These are phyloP conservation scores for Cantharis rustica DNA, from an alignment of 2,888 invertebrate species.

Conservation along the genomic window DNA sequence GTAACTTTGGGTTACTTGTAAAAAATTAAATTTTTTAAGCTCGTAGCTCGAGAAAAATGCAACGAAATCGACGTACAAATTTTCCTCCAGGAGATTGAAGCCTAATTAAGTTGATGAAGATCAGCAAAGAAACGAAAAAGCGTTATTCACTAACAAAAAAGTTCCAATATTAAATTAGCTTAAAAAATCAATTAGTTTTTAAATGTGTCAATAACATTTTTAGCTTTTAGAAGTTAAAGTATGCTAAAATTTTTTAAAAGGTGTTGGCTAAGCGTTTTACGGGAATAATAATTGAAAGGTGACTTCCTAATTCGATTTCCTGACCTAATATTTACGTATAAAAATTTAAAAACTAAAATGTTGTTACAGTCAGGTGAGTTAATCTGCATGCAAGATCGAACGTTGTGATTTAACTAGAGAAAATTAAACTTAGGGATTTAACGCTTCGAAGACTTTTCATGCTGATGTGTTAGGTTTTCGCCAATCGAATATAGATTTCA, in stretches of 20 bases:
- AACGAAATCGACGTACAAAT: background rate
- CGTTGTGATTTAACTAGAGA: background rate
- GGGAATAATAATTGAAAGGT: background rate
- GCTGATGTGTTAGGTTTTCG: background rate
- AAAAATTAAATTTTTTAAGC: background rate
- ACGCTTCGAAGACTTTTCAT: background rate
- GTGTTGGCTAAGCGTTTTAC: background rate
- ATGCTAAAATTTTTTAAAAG: background rate
- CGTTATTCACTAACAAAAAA: background rate
- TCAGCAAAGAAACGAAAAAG: background rate
- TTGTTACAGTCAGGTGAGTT: background rate
- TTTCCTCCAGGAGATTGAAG: background rate
- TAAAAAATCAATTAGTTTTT: background rate
- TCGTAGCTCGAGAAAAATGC: background rate
- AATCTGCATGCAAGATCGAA: background rate
- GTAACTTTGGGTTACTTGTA: background rate
- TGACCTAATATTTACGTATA: background rate
- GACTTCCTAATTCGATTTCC: background rate
- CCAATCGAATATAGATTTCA: background rate
- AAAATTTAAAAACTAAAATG: background rate
- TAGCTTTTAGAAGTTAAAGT: background rate
- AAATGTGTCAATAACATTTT: background rate
- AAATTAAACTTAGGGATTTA: background rate
- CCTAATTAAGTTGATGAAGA: constrained; percentile 3
- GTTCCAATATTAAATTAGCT: constrained; percentile 1